A percentile compares a stretch with the other conserved stretches of the same genome.
These are phyloP conservation scores for Aphelinus certus DNA, from an alignment of 1,140 invertebrate species.

Conservation along the genomic window DNA sequence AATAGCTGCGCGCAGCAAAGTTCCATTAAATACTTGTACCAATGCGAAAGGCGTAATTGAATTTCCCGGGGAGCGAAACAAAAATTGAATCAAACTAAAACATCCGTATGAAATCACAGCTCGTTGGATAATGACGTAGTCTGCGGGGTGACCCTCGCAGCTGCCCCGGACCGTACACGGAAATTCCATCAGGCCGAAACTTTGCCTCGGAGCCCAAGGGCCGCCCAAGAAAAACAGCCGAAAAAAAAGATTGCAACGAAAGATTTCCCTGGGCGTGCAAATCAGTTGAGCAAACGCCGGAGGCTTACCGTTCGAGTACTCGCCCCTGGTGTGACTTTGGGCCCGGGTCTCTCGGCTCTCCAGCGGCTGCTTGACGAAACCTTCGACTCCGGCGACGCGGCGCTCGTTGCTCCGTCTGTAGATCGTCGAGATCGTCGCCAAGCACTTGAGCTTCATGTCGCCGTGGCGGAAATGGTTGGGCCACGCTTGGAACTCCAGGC, in stretches of 20 bases:
- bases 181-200: too few relatives aligned
- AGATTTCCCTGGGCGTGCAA: constrained; percentile 27
- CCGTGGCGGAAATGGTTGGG: constrained; percentile 81
- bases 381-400: constrained; percentile 77
- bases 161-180: too few relatives aligned
- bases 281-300: constrained; percentile 7
- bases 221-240: too few relatives aligned
- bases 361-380: constrained; percentile 71
- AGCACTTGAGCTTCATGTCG: constrained; percentile 87
- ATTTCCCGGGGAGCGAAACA: too few relatives aligned
- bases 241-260: neutral
- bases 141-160: too few relatives aligned
- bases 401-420: constrained; percentile 86
- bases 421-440: constrained; percentile 84
- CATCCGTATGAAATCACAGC: too few relatives aligned
- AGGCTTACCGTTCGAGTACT: constrained; percentile 8
- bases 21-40: too few relatives aligned
- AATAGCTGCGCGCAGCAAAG: too few relatives aligned
- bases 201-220: too few relatives aligned
- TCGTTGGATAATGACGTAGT: too few relatives aligned
- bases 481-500: constrained; percentile 78
- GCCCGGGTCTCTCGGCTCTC: constrained; percentile 71
- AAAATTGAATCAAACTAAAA: too few relatives aligned
- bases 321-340: constrained; percentile 54
- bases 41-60: too few relatives aligned